phyloP scores from a whole-genome alignment of 37 sponge, comb jelly and placozoan genomes.

The Geodia barretti region DNA sequence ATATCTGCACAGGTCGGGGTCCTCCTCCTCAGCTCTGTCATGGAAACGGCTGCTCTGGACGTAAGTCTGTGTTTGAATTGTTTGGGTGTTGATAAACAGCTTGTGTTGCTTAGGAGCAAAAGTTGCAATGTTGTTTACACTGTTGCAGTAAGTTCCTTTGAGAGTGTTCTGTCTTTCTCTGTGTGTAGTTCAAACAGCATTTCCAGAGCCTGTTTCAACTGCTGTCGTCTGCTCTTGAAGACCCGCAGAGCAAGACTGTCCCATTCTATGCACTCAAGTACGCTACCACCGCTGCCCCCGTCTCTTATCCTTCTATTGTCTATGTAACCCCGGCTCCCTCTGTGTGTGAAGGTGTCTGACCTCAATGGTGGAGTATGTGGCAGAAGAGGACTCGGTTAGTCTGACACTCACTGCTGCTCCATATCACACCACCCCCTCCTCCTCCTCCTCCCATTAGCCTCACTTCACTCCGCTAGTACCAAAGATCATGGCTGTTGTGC shows the following conservation, averaged over 20 bases:
- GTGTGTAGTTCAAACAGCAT: conserved; percentile 63
- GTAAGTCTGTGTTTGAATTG: conserved; percentile 24
- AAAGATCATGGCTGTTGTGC: conserved; percentile 44
- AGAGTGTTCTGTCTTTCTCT: not conserved
- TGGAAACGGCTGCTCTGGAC: conserved; percentile 56
- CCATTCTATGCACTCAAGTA: conserved; percentile 82
- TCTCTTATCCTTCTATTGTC: not conserved
- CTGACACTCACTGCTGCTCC: not conserved
- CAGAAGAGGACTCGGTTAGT: conserved; percentile 67
- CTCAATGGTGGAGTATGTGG: conserved; percentile 72
- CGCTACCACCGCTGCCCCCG: not conserved
- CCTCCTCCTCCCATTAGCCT: conserved; percentile 20
- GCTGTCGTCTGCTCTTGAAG: conserved; percentile 61
- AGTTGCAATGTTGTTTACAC: no score
- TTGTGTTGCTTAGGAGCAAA: no score
- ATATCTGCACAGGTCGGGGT: conserved; percentile 54
- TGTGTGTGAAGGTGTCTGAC: conserved; percentile 67
- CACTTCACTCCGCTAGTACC: conserved; percentile 68
- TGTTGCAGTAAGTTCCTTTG: no score
- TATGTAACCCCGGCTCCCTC: not conserved
- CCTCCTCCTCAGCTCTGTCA: conserved; percentile 57
- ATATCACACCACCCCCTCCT: not conserved
- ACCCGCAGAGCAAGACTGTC: conserved; percentile 51
- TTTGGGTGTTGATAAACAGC: not conserved
- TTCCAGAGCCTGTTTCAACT: conserved; percentile 56